Conservation (phyloP, 2,888 invertebrate genomes). For the Antitype chi region DNA sequence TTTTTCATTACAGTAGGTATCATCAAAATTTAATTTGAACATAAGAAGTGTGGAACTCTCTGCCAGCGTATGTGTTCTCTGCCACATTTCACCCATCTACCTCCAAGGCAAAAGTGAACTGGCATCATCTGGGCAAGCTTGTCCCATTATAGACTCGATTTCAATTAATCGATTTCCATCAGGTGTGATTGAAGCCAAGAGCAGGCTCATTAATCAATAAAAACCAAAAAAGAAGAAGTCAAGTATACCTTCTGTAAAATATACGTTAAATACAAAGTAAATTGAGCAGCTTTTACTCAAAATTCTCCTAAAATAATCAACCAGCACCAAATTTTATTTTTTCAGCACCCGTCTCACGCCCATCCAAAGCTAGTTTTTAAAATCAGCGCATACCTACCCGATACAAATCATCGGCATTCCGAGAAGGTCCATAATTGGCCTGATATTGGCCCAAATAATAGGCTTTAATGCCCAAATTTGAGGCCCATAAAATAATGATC, state of each 20-base stretch:
- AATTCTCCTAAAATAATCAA: background rate
- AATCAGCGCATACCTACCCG: slow-evolving; percentile 50
- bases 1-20: background rate
- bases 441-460: slow-evolving; percentile 83
- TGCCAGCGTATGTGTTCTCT: no score
- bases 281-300: background rate
- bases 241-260: background rate
- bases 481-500: slow-evolving; percentile 88
- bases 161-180: no score
- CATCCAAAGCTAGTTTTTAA: slow-evolving; percentile 46
- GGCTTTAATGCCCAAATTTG: slow-evolving; percentile 84
- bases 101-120: no score
- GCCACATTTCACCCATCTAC: no score
- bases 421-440: slow-evolving; percentile 73
- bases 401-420: slow-evolving; percentile 68
- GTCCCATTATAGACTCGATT: no score
- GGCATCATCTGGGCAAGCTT: no score
- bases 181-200: no score
- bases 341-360: slow-evolving; percentile 63
- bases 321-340: background rate
- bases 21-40: background rate
- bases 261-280: background rate
- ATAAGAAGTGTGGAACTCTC: background rate
- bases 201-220: no score
- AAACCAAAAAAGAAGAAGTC: background rate